Evolutionary conservation across 2,888 invertebrate species (phyloP), one percentile per base, ranked within the genome.

Genomic region (Limenitis arthemis): DNA sequence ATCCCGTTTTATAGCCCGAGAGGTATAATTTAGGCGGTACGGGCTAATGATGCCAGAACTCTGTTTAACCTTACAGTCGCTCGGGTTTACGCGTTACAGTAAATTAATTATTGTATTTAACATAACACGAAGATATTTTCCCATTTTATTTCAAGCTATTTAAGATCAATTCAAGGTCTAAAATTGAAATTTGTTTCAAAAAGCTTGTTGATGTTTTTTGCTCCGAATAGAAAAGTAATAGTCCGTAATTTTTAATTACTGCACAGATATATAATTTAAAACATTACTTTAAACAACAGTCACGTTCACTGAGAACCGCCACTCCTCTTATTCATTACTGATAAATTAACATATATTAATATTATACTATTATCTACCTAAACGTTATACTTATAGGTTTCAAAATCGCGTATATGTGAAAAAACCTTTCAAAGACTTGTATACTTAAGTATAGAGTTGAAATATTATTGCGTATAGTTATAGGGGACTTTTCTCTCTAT

Each of bases 371-470:
- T 30, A 32, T 50, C 31, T 31, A 30, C 47, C 37, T 33, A 33
- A 39, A 32, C 31, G 5, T 36, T 31, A 20, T 44, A 42, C 31
- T 31, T 48, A 47, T 32, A 49, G 36, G 44, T 11, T 32, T 32
- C 44, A 46, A 36, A 47, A 47, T 39, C 33, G 47, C 30, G n/a
- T n/a, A 39, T 30, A 7, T 5, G n/a, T 33, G 3, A 63, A 67
- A 61, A 63, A 63, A 64, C 68, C 64, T 64, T 66, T 66, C 66
- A 65, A 64, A 69, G 62, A 63, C 60, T 64, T 63, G 65, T 59
- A 65, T 67, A 67, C 70, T 67, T 61, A 58, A 65, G 69, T 71
- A 68, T 64, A 62, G 61, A 65, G 61, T 63, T 69, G 70, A 69
- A 72, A 66, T 68, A 68, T 64, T 60, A 63, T 63, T 53, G 46